These are phyloP conservation scores for Rhizomys pruinosus DNA, from an alignment of 2,113 vertebrate genomes.

Conservation along the genomic window DNA sequence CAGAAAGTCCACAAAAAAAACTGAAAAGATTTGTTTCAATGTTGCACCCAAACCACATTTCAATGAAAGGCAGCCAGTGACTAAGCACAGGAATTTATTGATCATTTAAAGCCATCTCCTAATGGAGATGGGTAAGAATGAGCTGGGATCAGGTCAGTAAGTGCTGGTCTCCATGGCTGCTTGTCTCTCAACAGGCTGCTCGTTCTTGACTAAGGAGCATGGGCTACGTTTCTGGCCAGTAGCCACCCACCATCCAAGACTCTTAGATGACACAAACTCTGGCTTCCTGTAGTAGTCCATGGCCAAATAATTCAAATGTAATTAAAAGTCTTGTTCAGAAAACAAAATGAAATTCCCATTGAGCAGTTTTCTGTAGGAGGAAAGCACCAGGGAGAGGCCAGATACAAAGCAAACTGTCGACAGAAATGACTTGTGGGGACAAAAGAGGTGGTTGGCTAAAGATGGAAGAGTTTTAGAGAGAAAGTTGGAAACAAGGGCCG, in stretches of 20 bases:
- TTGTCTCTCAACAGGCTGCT: not conserved
- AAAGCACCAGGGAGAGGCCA: constrained; percentile 47
- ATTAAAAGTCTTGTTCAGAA: constrained; percentile 74
- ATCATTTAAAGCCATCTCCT: not conserved
- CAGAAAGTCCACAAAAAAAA: not conserved
- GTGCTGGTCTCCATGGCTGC: not conserved
- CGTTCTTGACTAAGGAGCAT: not conserved
- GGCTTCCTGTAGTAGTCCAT: constrained; percentile 40
- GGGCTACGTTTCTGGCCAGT: not conserved
- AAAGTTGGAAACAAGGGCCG: not conserved
- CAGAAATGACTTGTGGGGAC: not conserved
- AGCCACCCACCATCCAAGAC: not conserved
- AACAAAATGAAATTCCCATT: constrained; percentile 68
- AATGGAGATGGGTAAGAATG: not conserved
- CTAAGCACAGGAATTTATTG: not conserved
- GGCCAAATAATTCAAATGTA: constrained; percentile 69
- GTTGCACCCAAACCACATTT: not conserved
- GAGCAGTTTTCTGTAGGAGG: constrained; percentile 35
- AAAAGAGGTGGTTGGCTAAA: constrained; percentile 28
- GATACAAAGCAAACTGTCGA: constrained; percentile 36
- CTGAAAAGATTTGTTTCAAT: not conserved
- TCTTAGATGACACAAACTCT: not conserved
- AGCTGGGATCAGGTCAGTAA: not conserved
- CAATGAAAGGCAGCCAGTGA: not conserved
- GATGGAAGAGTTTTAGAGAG: not conserved